phyloP scores from a whole-genome alignment of 2,113 vertebrate genomes.

The Sardina pilchardus region DNA sequence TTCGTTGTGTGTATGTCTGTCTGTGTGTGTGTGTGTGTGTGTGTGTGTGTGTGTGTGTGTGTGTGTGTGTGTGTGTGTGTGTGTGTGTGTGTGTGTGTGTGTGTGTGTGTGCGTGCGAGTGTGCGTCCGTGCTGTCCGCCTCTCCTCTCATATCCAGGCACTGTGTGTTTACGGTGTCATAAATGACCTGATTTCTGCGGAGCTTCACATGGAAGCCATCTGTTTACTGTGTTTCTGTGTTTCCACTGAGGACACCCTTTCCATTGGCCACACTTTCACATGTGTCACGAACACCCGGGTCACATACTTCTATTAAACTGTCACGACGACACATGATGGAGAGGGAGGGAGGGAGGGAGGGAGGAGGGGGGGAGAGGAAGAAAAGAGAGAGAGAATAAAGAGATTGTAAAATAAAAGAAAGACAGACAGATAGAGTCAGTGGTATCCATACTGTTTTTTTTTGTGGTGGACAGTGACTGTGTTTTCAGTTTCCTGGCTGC shows the following conservation, averaged over 20 bases:
- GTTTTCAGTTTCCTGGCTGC: background rate
- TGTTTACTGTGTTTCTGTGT: background rate
- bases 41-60: background rate
- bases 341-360: background rate
- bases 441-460: background rate
- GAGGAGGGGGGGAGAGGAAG: background rate
- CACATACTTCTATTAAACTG: background rate
- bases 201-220: background rate
- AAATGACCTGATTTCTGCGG: slow-evolving; percentile 3
- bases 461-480: background rate
- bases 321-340: too few species aligned
- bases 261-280: background rate
- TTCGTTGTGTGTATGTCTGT: background rate
- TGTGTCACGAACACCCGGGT: background rate
- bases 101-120: background rate
- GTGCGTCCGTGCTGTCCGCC: background rate
- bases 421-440: background rate
- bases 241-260: background rate
- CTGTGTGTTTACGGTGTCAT: background rate
- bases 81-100: background rate
- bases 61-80: background rate
- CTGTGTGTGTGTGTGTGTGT: background rate
- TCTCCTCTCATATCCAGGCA: background rate
- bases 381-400: background rate
- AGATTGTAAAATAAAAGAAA: background rate